Percentiles rank a stretch among this genome's conserved stretches.
These are phyloP conservation scores for Pelvicachromis taeniatus DNA, from an alignment of 2,113 vertebrate species.

Conservation along the genomic window DNA sequence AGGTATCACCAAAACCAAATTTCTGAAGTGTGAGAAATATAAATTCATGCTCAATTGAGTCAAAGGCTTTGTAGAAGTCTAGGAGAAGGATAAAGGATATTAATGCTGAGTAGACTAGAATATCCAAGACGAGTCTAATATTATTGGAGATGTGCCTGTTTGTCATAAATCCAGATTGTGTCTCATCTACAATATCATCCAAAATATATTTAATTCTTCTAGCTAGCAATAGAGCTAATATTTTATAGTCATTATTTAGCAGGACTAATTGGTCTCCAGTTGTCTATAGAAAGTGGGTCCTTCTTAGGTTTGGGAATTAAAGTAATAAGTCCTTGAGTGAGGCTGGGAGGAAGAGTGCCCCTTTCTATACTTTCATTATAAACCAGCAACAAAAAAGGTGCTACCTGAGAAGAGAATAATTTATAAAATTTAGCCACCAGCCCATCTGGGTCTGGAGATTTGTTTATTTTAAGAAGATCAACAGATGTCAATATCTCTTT, in stretches of 20 bases:
- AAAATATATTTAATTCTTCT: background rate
- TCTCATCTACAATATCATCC: rapidly evolving
- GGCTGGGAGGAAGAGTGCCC: background rate
- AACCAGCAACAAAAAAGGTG: background rate
- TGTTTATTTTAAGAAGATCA: too few relatives aligned
- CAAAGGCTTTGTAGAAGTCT: background rate
- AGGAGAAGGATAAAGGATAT: background rate
- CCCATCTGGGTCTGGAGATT: too few relatives aligned
- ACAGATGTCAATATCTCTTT: too few relatives aligned
- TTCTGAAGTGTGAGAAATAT: background rate
- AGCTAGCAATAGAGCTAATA: background rate
- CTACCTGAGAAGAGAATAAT: rapidly evolving
- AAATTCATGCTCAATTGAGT: background rate
- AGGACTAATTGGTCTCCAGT: background rate
- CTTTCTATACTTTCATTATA: background rate
- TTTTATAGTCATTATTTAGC: background rate
- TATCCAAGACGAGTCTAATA: too few relatives aligned
- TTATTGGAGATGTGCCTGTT: background rate
- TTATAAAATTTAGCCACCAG: too few relatives aligned
- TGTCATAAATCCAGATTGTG: background rate
- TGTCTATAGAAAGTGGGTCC: background rate
- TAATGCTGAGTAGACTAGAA: too few relatives aligned
- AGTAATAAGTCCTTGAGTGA: background rate
- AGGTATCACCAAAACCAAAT: background rate
- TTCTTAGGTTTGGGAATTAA: background rate